Evolutionary conservation across 23 tunicate species (phyloP).

Genomic region (Diplosoma virens): DNA sequence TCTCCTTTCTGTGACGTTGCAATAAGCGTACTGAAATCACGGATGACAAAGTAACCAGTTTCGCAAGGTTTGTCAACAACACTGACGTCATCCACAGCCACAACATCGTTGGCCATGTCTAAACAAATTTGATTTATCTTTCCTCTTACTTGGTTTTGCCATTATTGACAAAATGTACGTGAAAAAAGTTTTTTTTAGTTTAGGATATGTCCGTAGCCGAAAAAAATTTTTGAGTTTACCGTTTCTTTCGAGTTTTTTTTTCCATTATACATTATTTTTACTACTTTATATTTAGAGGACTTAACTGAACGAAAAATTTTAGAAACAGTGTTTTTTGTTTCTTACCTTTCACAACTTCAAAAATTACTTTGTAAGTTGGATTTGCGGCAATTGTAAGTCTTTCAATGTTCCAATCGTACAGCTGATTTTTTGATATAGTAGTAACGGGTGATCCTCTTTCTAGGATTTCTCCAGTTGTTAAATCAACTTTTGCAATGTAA

Average conservation of each 20-base stretch:
- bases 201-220: too few species aligned
- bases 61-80: conserved; percentile 73
- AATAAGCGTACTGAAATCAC: conserved; percentile 25
- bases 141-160: too few species aligned
- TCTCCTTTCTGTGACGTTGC: conserved; percentile 30
- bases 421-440: conserved; percentile 47
- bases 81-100: conserved; percentile 76
- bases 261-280: neutral
- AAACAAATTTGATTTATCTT: neutral
- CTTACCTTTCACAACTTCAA: conserved; percentile 55
- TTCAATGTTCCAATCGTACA: conserved; percentile 52
- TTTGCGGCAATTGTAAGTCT: conserved; percentile 53
- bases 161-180: too few species aligned
- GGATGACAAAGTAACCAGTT: conserved; percentile 42
- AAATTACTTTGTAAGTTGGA: conserved; percentile 43
- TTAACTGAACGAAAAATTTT: neutral
- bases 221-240: too few species aligned
- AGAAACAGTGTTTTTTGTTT: neutral
- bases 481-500: conserved; percentile 53
- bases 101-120: conserved; percentile 43
- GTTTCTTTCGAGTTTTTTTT: too few species aligned
- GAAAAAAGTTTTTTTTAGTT: too few species aligned
- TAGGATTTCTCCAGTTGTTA: conserved; percentile 53
- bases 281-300: neutral
- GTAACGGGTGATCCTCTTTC: conserved; percentile 5